Evolutionary conservation across 1,140 invertebrate species (phyloP).

Genomic region (Palaemon carinicauda): DNA sequence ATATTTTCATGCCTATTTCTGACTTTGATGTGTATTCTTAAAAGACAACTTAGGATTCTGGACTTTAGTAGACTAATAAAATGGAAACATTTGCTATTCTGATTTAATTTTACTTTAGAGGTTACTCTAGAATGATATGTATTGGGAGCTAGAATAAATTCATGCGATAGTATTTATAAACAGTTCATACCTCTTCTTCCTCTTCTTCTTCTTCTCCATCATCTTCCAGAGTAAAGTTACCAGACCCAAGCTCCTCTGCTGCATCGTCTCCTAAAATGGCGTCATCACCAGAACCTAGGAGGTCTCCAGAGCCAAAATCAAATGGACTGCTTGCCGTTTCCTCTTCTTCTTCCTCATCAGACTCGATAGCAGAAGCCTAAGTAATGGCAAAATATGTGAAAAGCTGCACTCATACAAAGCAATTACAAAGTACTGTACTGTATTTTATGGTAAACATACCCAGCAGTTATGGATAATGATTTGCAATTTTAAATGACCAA

Average conservation of each 20-base stretch:
- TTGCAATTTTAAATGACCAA: no score
- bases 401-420: neutral
- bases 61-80: no score
- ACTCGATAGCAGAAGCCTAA: conserved; percentile 55
- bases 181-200: conserved; percentile 66
- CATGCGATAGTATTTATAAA: neutral
- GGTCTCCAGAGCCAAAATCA: conserved; percentile 52
- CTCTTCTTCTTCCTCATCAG: conserved; percentile 52
- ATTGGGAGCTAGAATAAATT: neutral
- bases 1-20: no score
- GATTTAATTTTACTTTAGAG: no score
- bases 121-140: neutral
- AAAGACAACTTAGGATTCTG: no score
- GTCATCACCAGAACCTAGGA: conserved; percentile 54
- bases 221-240: conserved; percentile 72
- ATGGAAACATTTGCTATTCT: no score
- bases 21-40: no score
- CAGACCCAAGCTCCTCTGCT: conserved; percentile 42
- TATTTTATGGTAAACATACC: no score
- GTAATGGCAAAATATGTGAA: neutral
- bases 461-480: no score
- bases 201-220: conserved; percentile 74
- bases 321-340: conserved; percentile 26
- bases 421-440: no score
- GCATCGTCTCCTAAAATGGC: conserved; percentile 53